A percentile compares a stretch with the other conserved stretches of the same genome.
phyloP scores from a whole-genome alignment of 2,113 vertebrate species.

The Spheniscus mendiculus region DNA sequence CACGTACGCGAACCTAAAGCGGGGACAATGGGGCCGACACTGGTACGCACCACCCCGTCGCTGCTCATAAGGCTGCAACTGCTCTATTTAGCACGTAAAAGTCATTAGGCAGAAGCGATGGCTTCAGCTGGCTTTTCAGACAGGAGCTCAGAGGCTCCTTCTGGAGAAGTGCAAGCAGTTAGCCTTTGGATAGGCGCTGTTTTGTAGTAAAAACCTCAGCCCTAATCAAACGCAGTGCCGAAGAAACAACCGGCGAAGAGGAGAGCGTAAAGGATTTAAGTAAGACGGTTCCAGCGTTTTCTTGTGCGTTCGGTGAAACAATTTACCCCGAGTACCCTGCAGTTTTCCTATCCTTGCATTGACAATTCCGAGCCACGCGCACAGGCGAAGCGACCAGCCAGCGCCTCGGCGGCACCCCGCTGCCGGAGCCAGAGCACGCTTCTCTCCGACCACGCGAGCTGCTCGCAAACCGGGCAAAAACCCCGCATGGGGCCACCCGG shows the following conservation, averaged over 20 bases:
- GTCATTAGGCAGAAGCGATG: not conserved
- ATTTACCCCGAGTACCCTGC: not conserved
- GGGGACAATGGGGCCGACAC: not conserved
- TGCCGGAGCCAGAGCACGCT: not conserved
- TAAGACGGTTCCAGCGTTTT: not conserved
- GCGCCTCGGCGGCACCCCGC: not conserved
- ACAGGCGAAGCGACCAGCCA: not conserved
- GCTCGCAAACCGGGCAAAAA: not conserved
- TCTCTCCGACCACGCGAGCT: not conserved
- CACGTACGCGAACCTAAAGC: not conserved
- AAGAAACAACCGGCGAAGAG: not conserved
- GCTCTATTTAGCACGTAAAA: not conserved
- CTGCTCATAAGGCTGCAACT: not conserved
- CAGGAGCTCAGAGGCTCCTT: not conserved
- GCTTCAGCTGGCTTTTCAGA: not conserved
- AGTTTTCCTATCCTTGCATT: not conserved
- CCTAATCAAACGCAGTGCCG: not conserved
- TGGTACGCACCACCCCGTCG: not conserved
- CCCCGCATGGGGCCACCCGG: not conserved
- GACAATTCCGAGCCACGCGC: not conserved
- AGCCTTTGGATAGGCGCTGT: not conserved
- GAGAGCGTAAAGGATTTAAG: not conserved
- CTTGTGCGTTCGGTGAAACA: not conserved
- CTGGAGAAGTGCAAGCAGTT: not conserved
- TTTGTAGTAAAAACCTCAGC: not conserved